Conservation (phyloP, 2,113 vertebrate genomes). For the Myxocyprinus asiaticus region DNA sequence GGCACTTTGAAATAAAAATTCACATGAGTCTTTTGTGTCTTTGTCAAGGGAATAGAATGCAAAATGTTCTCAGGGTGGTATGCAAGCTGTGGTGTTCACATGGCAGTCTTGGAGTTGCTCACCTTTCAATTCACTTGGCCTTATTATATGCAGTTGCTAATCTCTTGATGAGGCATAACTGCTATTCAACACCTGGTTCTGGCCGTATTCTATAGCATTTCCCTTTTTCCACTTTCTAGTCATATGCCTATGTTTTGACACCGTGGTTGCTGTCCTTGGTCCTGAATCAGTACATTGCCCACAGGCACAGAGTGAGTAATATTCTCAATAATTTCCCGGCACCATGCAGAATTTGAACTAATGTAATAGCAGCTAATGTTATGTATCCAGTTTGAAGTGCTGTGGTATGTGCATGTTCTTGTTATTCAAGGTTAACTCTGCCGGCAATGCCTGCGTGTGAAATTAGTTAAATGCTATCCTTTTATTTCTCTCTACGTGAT, state of each 20-base stretch:
- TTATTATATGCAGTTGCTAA: no score
- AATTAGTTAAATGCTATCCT: slow-evolving; percentile 30
- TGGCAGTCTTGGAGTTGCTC: no score
- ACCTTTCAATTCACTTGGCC: no score
- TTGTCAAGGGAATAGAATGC: neutral
- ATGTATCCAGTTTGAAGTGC: slow-evolving; percentile 39
- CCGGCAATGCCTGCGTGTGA: neutral
- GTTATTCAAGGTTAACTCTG: slow-evolving; percentile 32
- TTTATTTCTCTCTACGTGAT: slow-evolving; percentile 23
- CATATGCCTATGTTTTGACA: slow-evolving; percentile 9
- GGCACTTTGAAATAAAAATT: slow-evolving; percentile 32
- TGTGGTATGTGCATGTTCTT: neutral
- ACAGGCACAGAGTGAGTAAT: slow-evolving; percentile 27
- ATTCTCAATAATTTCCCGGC: slow-evolving; percentile 25
- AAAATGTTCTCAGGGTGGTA: neutral
- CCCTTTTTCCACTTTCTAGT: neutral
- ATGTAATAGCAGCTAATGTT: slow-evolving; percentile 38
- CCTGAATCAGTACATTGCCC: neutral
- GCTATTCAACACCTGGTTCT: no score
- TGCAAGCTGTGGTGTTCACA: neutral
- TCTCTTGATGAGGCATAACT: no score
- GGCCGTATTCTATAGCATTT: no score
- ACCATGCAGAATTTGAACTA: slow-evolving; percentile 28
- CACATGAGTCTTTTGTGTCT: slow-evolving; percentile 22
- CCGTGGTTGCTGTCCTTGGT: neutral